Evolutionary conservation across 2,797 vertebrate species (phyloP).

Genomic region (Heteromormyrus szaboi): DNA sequence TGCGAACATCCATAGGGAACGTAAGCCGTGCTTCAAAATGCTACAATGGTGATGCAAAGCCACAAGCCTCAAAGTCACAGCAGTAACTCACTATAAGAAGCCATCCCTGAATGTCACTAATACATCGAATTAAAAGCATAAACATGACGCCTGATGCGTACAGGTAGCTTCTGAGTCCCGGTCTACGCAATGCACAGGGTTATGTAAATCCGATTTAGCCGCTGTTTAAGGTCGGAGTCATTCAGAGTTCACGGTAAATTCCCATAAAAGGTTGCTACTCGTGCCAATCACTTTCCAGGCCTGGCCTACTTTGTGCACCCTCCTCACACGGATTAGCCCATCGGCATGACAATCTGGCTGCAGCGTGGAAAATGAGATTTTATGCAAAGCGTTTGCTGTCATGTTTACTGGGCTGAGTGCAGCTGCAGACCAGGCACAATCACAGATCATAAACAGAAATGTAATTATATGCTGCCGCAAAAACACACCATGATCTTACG

Average conservation of each 20-base stretch:
- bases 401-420: neutral
- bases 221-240: constrained; percentile 11
- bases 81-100: neutral
- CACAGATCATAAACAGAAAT: neutral
- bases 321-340: constrained; percentile 14
- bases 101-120: neutral
- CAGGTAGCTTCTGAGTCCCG: neutral
- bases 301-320: constrained; percentile 19
- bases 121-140: neutral
- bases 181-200: neutral
- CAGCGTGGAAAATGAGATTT: constrained; percentile 12
- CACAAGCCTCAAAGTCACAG: neutral
- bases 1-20: neutral
- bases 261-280: constrained; percentile 14
- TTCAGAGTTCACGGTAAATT: constrained; percentile 20
- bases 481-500: neutral
- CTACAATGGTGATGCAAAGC: neutral
- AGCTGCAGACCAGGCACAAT: neutral
- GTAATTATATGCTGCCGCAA: neutral
- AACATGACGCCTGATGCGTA: neutral
- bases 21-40: neutral
- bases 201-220: neutral
- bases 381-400: neutral
- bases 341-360: constrained; percentile 11
- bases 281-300: neutral